phyloP scores from a whole-genome alignment of 2,113 vertebrate species.

The Hemichromis elongatus region DNA sequence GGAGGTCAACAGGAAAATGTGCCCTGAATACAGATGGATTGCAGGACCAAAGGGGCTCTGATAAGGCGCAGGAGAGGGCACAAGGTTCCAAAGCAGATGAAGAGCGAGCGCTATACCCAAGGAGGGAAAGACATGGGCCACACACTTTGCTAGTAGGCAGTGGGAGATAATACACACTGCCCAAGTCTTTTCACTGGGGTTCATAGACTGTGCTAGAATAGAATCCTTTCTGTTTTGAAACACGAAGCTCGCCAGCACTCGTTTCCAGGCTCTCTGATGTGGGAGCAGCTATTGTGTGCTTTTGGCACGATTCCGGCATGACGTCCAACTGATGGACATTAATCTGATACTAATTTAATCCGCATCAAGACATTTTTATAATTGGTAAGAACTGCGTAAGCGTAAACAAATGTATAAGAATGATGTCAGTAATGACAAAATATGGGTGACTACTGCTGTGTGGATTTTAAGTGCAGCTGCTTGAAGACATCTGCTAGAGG shows the following conservation, averaged over 20 bases:
- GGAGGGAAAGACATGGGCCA: background rate
- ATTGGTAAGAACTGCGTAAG: background rate
- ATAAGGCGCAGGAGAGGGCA: constrained; percentile 45
- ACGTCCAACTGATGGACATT: background rate
- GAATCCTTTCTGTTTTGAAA: constrained; percentile 4
- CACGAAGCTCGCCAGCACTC: background rate
- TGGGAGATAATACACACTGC: constrained; percentile 26
- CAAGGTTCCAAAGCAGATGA: constrained; percentile 13
- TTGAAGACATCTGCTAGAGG: background rate
- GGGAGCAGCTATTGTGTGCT: background rate
- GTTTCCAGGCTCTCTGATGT: background rate
- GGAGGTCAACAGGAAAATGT: constrained; percentile 40
- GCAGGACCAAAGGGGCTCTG: constrained; percentile 47
- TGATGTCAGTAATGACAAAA: background rate
- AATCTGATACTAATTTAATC: background rate
- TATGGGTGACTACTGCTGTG: background rate
- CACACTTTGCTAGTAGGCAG: constrained; percentile 25
- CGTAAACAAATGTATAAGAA: background rate
- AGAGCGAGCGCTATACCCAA: background rate
- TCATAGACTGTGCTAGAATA: background rate
- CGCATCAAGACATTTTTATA: background rate
- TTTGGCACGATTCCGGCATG: background rate
- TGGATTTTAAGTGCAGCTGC: background rate
- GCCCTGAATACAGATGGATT: constrained; percentile 44
- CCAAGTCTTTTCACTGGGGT: background rate